Conservation (phyloP, 2,113 vertebrate genomes). For the Larimichthys crocea region DNA sequence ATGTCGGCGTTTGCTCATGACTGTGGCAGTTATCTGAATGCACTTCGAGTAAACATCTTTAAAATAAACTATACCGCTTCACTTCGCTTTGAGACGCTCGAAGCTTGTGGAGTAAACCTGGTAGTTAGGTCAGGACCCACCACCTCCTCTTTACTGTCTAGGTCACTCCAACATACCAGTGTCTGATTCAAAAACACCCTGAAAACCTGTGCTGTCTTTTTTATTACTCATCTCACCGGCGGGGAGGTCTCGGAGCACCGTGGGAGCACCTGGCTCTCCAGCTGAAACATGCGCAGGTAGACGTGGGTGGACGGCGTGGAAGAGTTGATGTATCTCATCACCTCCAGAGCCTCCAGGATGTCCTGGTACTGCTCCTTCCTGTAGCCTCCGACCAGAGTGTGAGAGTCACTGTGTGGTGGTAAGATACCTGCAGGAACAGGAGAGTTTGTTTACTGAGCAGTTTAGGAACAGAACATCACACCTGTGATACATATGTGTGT, state of each 20-base stretch:
- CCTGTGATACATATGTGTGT: not conserved
- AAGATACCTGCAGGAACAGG: slow-evolving; percentile 87
- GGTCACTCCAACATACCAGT: too few species aligned
- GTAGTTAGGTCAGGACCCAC: too few species aligned
- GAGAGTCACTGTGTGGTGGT: slow-evolving; percentile 94
- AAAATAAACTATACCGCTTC: too few species aligned
- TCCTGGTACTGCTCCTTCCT: slow-evolving; percentile 92
- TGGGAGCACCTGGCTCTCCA: slow-evolving; percentile 92
- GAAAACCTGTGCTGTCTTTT: not conserved
- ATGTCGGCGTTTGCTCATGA: too few species aligned
- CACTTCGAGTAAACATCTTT: too few species aligned
- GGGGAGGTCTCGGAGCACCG: slow-evolving; percentile 85
- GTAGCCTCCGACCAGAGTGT: slow-evolving; percentile 89
- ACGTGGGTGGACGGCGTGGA: slow-evolving; percentile 88
- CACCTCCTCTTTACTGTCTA: too few species aligned
- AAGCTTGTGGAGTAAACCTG: too few species aligned
- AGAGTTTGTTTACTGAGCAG: not conserved
- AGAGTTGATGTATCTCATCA: slow-evolving; percentile 88
- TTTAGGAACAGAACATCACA: not conserved
- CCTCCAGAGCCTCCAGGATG: slow-evolving; percentile 87
- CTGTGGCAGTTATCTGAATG: too few species aligned
- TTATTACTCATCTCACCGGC: slow-evolving; percentile 80
- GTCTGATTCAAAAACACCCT: too few species aligned
- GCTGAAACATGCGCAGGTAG: slow-evolving; percentile 92
- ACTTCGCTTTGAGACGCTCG: too few species aligned